Base-by-base conservation (phyloP, 2,797 vertebrate genomes). In the Anguilla marmorata region DNA sequence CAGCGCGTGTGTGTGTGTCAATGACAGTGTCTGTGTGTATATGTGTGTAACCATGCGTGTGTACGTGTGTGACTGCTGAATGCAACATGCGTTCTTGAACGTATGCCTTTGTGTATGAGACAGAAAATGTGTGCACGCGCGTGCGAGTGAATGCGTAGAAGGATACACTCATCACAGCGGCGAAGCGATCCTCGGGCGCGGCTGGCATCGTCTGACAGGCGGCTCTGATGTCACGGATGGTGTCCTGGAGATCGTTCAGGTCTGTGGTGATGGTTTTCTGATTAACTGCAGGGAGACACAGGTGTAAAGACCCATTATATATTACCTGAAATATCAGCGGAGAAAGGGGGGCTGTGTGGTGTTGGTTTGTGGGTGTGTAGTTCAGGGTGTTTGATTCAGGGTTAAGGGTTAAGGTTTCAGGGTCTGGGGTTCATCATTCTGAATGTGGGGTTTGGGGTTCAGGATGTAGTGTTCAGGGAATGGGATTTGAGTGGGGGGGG, bases 141-240 rank as follows among this genome's bases (percentile, higher is more conserved):
- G 9, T 82, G 14, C 30, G 37, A n/a, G 52, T 4, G 12, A 48
- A 33, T 63, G 14, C 16, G 9, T 58, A 27, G 33, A 11, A 97
- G 97, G 98, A 99, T 99, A 99, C 98, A 0, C 94, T 96, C 98
- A 99, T 99, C 91, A 98, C 97, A 0, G 96, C 74, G 0, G 97
- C 94, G 88, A 99, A 99, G 48, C 97, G 97, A 93, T 99, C 99
- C 91, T 99, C 98, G 0, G 96, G 88, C 0, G 95, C 96, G 16
- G 96, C 95, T 0, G 96, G 96, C 96, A 98, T 98, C 93, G 93
- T 97, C 93, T 97, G 97, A 91, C 98, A 99, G 86, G 97, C 96
- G 0, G 93, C 91, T 91, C 98, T 97, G 21, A 99, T 98, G 90
- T 99, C 98, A 86, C 96, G 95, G 91, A 99, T 95, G 0, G 97